Base-by-base conservation (phyloP, 2,888 invertebrate species). In the Patella ulyssiponensis region DNA sequence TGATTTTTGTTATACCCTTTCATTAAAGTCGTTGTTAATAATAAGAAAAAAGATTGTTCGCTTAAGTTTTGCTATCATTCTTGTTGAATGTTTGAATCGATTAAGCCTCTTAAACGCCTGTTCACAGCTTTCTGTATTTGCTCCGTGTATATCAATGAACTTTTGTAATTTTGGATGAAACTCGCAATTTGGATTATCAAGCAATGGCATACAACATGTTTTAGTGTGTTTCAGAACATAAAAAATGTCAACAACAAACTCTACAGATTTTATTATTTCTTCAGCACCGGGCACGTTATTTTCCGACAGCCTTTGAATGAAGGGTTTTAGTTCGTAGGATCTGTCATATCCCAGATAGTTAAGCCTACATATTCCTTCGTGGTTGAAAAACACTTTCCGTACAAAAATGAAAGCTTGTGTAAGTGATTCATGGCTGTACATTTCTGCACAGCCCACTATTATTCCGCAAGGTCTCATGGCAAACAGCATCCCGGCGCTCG, bases 321-420 rank as follows among this genome's bases (percentile, higher is more conserved):
- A 64, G 17, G 64, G 64, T 20, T 64, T 64, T 20, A 64, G 20
- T 15, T 64, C 64, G 20, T 20, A 64, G n/a, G 64, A n/a, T 20
- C 64, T n/a, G n/a, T 64, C 64, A 20, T 64, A 64, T 64, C 64
- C 64, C 20, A 64, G 20, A 64, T 64, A 64, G 11, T 64, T 64
- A 44, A 44, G 44, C 44, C 44, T 44, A 44, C 44, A 44, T 0
- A 20, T 20, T 15, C n/a, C 12, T 9, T 64, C 20, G 64, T n/a
- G 20, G 5, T 64, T 64, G 11, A n/a, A 15, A 64, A 64, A 64
- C n/a, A 64, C 64, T 15, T n/a, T 64, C 64, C 64, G n/a, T 9
- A 64, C 12, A 20, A 64, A 64, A 64, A 64, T n/a, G 17, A 20
- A 64, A n/a, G 64, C 64, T 15, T 64, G 64, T 20, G 64, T 64